Evolutionary conservation across 2,113 vertebrate genomes (phyloP), one percentile per base, ranked within the genome.

Genomic region (Cinclus cinclus): DNA sequence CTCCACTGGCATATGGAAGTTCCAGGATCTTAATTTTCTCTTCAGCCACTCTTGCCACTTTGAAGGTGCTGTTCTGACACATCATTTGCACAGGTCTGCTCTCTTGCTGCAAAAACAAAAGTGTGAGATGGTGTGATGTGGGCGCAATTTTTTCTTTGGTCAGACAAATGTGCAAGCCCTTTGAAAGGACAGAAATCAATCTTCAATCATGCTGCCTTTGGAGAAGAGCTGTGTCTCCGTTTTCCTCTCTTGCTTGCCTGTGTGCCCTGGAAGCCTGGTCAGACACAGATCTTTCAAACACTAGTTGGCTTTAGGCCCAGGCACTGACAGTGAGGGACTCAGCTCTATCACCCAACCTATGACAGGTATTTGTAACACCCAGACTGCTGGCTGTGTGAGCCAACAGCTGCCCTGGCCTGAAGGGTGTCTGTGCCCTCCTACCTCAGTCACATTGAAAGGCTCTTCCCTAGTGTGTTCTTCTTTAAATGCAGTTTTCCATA

Each of bases 71-170:
- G 33, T 78, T 52, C 74, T 96, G 94, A 31, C 1, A 2, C 96
- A 96, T 96, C 96, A 95, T 96, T 75, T 77, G 69, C 56, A 96
- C 89, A 1, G 74, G 53, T 95, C 68, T 97, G 69, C 63, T 96
- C 75, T 92, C 83, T 87, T 77, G 49, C 95, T 97, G 52, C 33
- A 81, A 80, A 97, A 46, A 12, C 9, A 77, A 42, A 91, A 47
- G 44, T 0, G 2, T 22, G 49, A 90, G 50, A 22, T 1, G 35
- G 11, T 4, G 21, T n/a, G 52, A 77, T n/a, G 2, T 0, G 6
- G 35, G 2, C 58, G 30, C 17, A 78, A 60, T 37, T 17, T 41
- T 74, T 65, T 19, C 18, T 86, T 65, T 42, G 49, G 2, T 50
- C 59, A 63, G 55, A 20, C 13, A 59, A 65, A 23, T 7, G 15